phyloP scores from a whole-genome alignment of 2,888 invertebrate genomes.

The Criorhina ranunculi region DNA sequence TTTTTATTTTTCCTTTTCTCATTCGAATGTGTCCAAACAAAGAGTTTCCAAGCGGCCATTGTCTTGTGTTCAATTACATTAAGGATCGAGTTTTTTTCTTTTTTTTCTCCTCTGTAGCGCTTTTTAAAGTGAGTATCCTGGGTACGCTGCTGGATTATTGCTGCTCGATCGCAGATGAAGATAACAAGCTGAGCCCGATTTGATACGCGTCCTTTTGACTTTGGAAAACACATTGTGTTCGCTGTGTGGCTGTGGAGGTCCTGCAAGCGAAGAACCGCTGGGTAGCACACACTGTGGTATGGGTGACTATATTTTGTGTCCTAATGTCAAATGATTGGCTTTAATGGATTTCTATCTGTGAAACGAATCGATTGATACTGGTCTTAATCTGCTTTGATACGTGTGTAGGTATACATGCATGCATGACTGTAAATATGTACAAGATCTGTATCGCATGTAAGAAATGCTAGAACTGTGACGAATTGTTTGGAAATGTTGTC shows the following conservation, averaged over 20 bases:
- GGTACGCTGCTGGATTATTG: constrained; percentile 44
- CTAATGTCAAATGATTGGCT: constrained; percentile 85
- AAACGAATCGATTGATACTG: constrained; percentile 82
- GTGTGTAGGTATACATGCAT: constrained; percentile 16
- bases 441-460: constrained; percentile 48
- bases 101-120: constrained; percentile 33
- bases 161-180: constrained; percentile 75
- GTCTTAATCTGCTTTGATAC: constrained; percentile 74
- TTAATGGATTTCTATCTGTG: constrained; percentile 84
- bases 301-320: constrained; percentile 83
- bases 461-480: constrained; percentile 56
- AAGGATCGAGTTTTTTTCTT: constrained; percentile 63
- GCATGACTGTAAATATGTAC: constrained; percentile 24
- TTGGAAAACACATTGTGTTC: constrained; percentile 47
- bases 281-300: constrained; percentile 68
- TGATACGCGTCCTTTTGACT: constrained; percentile 74
- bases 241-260: constrained; percentile 37
- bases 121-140: constrained; percentile 20
- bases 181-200: constrained; percentile 76
- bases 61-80: constrained; percentile 76
- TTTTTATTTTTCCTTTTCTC: constrained; percentile 59
- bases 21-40: constrained; percentile 77
- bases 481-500: constrained; percentile 60
- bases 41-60: constrained; percentile 70
- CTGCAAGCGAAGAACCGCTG: constrained; percentile 36